phyloP scores from a whole-genome alignment of 2,113 vertebrate species.

The Archilochus colubris region DNA sequence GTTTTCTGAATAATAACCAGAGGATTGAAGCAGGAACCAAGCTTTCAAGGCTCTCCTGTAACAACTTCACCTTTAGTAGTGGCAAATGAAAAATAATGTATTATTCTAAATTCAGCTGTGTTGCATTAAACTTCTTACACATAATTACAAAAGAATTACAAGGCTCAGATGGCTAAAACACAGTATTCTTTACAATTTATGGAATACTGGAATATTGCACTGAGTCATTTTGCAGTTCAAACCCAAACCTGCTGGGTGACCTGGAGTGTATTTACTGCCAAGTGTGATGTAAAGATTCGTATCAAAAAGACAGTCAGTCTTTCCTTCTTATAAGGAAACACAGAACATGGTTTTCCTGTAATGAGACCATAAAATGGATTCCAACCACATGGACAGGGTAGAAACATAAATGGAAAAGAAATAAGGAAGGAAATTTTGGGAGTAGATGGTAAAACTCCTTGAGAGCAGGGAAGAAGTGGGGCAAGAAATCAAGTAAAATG shows the following conservation, averaged over 20 bases:
- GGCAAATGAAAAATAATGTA: not conserved
- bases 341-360: not conserved
- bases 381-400: not conserved
- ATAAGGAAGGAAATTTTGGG: not conserved
- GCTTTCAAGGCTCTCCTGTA: not conserved
- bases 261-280: not conserved
- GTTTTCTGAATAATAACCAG: not conserved
- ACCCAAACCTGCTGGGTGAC: slow-evolving; percentile 46
- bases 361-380: not conserved
- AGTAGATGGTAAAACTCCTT: not conserved
- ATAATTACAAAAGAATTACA: not conserved
- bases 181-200: not conserved
- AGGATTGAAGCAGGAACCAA: not conserved
- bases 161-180: not conserved
- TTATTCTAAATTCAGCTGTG: not conserved
- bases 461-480: not conserved
- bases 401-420: not conserved
- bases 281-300: not conserved
- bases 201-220: not conserved
- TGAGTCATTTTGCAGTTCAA: not conserved
- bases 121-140: not conserved
- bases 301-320: not conserved
- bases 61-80: not conserved
- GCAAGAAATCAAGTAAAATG: not conserved
- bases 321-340: not conserved